A percentile compares a stretch with the other conserved stretches of the same genome.
These are phyloP conservation scores for Montipora capitata DNA, from an alignment of 92 coral and sea anemone species.

Conservation along the genomic window DNA sequence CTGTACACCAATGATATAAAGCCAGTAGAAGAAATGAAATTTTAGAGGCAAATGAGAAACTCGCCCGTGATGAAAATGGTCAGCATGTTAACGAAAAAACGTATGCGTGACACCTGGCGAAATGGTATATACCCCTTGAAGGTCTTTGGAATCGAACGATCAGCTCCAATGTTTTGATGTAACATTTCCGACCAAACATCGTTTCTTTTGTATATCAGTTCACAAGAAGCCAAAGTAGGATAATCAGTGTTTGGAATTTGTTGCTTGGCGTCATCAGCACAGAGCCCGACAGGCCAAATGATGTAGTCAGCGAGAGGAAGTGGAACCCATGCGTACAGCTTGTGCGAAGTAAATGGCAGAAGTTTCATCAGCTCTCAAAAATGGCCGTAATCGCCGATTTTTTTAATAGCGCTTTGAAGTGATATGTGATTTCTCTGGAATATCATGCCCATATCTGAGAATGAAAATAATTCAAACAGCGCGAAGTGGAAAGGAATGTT, in stretches of 20 bases:
- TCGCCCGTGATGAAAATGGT: constrained; percentile 14
- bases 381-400: constrained; percentile 52
- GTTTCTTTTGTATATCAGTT: constrained; percentile 41
- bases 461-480: constrained; percentile 83
- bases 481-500: constrained; percentile 98
- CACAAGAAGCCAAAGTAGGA: constrained; percentile 48
- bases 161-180: constrained; percentile 62
- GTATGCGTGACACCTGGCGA: constrained; percentile 31
- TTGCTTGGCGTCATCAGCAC: constrained; percentile 15
- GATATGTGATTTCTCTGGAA: constrained; percentile 77
- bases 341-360: constrained; percentile 12
- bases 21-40: background rate
- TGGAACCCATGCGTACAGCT: background rate
- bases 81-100: constrained; percentile 7
- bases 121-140: constrained; percentile 3
- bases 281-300: constrained; percentile 33
- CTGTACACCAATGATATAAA: too few relatives aligned
- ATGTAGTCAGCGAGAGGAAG: constrained; percentile 55
- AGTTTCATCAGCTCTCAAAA: constrained; percentile 25
- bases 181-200: constrained; percentile 52
- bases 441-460: constrained; percentile 93
- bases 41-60: background rate
- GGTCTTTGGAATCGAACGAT: constrained; percentile 30
- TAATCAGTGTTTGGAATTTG: constrained; percentile 32
- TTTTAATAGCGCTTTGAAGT: constrained; percentile 66